Base-by-base conservation (phyloP, 2,888 invertebrate genomes). In the Oscheius onirici region DNA sequence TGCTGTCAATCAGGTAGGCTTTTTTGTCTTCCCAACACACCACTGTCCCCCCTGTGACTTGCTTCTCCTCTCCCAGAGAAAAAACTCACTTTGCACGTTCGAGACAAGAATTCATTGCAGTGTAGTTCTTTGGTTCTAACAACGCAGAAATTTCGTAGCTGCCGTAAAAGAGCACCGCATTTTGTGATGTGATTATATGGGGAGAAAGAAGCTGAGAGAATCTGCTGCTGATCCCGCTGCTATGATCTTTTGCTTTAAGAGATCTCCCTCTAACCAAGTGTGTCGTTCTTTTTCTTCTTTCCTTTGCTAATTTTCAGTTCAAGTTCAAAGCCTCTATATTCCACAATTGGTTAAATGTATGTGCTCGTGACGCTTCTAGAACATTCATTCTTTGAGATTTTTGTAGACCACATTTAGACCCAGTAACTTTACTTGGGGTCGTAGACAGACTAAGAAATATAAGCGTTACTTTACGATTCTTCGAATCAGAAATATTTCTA, bases 1-100 rank as follows among this genome's bases (percentile, higher is more conserved):
- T n/a, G 76, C 76, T 46, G 75, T 79, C 13, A 76, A 67, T 34
- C 80, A 80, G 78, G 80, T 80, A 75, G 34, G 65, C 40, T 13
- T 17, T 11, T n/a, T 3, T 6, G 8, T 34, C 34, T 34, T 34
- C 34, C 34, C 34, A 46, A 46, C 55, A 24, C 28, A 3, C 8
- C 13, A 26, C 55, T 24, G 22, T 15, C 57, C 46, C 46, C 40
- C 17, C 28, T 40, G n/a, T 24, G 55, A 41, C 68, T 68, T 51
- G 46, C 68, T 49, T 68, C 41, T 41, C 41, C 46, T 55, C 43
- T 20, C 41, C 57, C 43, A 26, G 24, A 1, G 43, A 43, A 43
- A n/a, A 41, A 41, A 22, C 24, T 34, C 61, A 54, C 54, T 49
- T 69, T 49, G 24, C 58, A 28, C 41, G 41, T 41, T 58, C 22